These are phyloP conservation scores for Agrotis exclamationis DNA, from an alignment of 2,888 invertebrate genomes.

Conservation along the genomic window DNA sequence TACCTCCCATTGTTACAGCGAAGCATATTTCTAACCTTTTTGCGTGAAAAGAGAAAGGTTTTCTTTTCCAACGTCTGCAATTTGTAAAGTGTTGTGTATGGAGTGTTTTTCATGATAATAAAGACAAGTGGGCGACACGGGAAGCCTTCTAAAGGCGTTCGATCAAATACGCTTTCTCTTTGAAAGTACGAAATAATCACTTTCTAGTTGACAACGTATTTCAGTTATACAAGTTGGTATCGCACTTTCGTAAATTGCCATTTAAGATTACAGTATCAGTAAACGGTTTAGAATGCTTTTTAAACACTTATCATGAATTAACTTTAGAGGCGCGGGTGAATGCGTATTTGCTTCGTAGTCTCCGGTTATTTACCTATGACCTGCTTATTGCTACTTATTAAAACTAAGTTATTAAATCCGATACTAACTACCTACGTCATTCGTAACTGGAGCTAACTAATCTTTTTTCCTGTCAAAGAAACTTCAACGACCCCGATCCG, in stretches of 20 bases:
- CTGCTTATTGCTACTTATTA: conserved; percentile 11
- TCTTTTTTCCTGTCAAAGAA: conserved; percentile 8
- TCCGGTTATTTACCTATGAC: conserved; percentile 24
- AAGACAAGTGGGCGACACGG: conserved; percentile 49
- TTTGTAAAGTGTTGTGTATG: conserved; percentile 36
- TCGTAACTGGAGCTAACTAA: conserved; percentile 12
- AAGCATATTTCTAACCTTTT: conserved; percentile 41
- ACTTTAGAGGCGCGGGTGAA: conserved; percentile 12
- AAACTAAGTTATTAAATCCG: conserved; percentile 16
- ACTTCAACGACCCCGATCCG: conserved; percentile 37
- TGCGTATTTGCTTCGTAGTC: conserved; percentile 13
- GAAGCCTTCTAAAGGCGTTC: conserved; percentile 51
- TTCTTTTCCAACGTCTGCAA: conserved; percentile 35
- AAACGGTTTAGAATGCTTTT: conserved; percentile 44
- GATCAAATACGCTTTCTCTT: conserved; percentile 63
- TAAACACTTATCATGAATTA: conserved; percentile 33
- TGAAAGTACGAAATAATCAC: conserved; percentile 66
- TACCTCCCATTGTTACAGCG: conserved; percentile 39
- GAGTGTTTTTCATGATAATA: conserved; percentile 51
- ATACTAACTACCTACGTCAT: background rate
- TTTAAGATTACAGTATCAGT: conserved; percentile 48
- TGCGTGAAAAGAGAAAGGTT: conserved; percentile 36
- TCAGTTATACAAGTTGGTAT: conserved; percentile 49
- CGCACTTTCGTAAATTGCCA: conserved; percentile 55
- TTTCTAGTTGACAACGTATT: conserved; percentile 63